phyloP scores from a whole-genome alignment of 2,888 invertebrate species.

The Heliothis peltigera region DNA sequence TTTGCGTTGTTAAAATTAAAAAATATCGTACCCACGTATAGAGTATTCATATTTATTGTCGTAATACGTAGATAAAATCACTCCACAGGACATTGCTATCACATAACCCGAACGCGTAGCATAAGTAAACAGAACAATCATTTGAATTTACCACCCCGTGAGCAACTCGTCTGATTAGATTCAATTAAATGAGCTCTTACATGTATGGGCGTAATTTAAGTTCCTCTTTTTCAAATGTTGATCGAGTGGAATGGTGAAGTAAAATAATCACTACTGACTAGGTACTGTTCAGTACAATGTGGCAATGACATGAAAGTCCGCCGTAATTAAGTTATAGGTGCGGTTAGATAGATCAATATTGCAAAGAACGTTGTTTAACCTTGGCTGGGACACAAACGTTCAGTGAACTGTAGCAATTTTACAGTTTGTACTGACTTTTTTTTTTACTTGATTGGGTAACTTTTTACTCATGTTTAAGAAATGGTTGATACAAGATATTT shows the following conservation, averaged over 20 bases:
- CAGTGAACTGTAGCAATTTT: slow-evolving; percentile 61
- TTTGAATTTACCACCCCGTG: slow-evolving; percentile 45
- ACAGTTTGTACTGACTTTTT: slow-evolving; percentile 9
- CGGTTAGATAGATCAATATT: slow-evolving; percentile 67
- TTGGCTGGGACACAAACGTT: slow-evolving; percentile 59
- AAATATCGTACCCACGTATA: no score
- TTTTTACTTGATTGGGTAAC: background rate
- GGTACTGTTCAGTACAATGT: slow-evolving; percentile 7
- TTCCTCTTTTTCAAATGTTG: slow-evolving; percentile 13
- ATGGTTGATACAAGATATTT: no score
- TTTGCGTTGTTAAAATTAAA: no score
- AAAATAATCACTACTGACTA: slow-evolving; percentile 9
- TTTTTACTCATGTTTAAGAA: no score
- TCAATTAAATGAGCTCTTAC: slow-evolving; percentile 63
- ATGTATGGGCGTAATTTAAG: slow-evolving; percentile 44
- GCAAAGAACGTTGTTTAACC: slow-evolving; percentile 55
- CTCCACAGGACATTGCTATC: slow-evolving; percentile 63
- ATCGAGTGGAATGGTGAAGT: background rate
- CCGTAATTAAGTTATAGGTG: slow-evolving; percentile 66
- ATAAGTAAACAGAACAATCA: slow-evolving; percentile 68
- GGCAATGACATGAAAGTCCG: slow-evolving; percentile 35
- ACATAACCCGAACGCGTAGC: slow-evolving; percentile 35
- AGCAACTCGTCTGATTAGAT: slow-evolving; percentile 47
- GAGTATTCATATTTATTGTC: no score
- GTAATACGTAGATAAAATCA: slow-evolving; percentile 36